Conservation (phyloP, 2,113 vertebrate genomes). For the Sula dactylatra region DNA sequence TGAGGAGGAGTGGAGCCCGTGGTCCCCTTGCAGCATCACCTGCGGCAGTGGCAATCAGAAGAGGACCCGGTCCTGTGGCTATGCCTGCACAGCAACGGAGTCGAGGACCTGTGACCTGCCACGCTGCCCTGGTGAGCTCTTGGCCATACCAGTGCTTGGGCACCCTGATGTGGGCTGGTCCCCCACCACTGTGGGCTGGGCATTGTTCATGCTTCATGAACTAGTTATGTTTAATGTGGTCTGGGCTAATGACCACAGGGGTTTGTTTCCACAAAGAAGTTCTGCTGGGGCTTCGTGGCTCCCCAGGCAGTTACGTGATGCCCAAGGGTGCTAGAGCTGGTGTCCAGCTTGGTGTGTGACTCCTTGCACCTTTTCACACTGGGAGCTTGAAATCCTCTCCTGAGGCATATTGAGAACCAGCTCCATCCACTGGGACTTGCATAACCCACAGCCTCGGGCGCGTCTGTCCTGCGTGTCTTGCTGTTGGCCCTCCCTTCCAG, state of each 20-base stretch:
- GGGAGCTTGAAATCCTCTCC: background rate
- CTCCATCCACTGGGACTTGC: background rate
- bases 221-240: background rate
- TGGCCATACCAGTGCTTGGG: background rate
- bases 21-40: constrained; percentile 87
- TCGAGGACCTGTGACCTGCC: constrained; percentile 81
- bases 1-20: constrained; percentile 86
- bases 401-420: background rate
- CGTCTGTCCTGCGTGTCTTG: background rate
- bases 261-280: background rate
- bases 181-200: background rate
- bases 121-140: constrained; percentile 81
- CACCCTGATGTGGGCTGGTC: background rate
- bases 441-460: background rate
- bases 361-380: background rate
- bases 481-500: background rate
- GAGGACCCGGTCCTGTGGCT: constrained; percentile 86
- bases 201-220: background rate
- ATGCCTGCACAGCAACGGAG: constrained; percentile 84
- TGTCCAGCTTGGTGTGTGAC: background rate
- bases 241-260: background rate
- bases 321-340: background rate
- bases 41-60: constrained; percentile 84
- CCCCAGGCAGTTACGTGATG: background rate
- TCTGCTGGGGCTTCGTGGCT: background rate